Base-by-base conservation (phyloP, 2,888 invertebrate species). In the Flexamia atlantica region DNA sequence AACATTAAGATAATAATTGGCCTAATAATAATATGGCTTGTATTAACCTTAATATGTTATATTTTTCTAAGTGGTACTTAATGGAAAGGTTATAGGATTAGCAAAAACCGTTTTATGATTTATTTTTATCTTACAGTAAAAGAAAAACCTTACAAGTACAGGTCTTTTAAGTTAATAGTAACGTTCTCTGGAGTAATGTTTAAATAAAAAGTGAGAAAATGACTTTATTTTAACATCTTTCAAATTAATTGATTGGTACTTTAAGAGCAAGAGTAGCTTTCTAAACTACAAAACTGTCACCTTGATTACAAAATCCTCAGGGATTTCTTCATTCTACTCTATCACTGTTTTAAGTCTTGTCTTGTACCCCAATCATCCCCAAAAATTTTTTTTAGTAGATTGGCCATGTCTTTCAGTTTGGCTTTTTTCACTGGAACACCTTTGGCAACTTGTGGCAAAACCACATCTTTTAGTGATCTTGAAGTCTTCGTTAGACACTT, bases 281-380 rank as follows among this genome's bases (percentile, higher is more conserved):
- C 74, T 74, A 74, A 32, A 74, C 74, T 74, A 74, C 30, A 57
- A 57, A 81, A 81, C 64, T 30, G 68, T 81, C 81, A 81, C 68
- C 81, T 81, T 81, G 23, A 60, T 30, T 64, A 68, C 82, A 28
- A 72, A 12, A 32, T 82, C 64, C 40, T 82, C 50, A 30, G 57
- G 70, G 74, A 74, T 74, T 74, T 32, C 36, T 42, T 74, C 36
- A 42, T 74, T 74, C 42, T 74, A 40, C 42, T 40, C 74, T 32
- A 74, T 74, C 70, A 82, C 25, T 50, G 70, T 72, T 82, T 82
- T 82, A 57, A 57, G 57, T 57, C 57, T 57, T 57, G 57, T 25
- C 57, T 60, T 32, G 40, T 81, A 25, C 60, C 57, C 81, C 81
- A 81, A 53, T 81, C 40, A 57, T 81, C 81, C 40, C 81, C 81